phyloP scores from a whole-genome alignment of 2,113 vertebrate species.

The Psettodes erumei region DNA sequence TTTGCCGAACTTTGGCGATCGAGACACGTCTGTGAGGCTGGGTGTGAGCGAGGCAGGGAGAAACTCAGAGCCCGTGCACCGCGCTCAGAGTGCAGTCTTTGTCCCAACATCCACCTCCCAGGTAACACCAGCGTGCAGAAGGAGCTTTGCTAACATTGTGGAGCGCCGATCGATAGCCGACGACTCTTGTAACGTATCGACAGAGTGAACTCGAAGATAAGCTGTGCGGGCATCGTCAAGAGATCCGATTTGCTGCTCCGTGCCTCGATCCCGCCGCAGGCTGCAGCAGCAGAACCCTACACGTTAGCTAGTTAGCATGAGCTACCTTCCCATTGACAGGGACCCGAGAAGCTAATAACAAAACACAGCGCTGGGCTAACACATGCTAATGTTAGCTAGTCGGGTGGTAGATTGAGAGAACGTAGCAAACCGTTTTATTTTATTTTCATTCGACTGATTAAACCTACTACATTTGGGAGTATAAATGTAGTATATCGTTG shows the following conservation, averaged over 20 bases:
- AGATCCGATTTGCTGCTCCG: fast-evolving
- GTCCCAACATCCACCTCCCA: conserved; percentile 33
- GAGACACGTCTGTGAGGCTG: background rate
- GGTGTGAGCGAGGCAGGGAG: conserved; percentile 33
- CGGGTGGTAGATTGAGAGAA: background rate
- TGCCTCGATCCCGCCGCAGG: background rate
- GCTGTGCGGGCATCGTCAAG: background rate
- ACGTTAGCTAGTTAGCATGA: conserved; percentile 53
- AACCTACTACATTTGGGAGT: too few species aligned
- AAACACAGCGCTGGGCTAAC: conserved; percentile 9
- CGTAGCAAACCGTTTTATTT: background rate
- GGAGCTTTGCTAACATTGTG: conserved; percentile 32
- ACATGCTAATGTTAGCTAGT: background rate
- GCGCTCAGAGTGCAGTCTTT: conserved; percentile 42
- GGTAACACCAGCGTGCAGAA: conserved; percentile 33
- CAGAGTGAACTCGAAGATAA: fast-evolving
- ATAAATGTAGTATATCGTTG: background rate
- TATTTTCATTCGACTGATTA: background rate
- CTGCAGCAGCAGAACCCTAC: background rate
- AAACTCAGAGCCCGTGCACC: background rate
- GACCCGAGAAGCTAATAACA: conserved; percentile 7
- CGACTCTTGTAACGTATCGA: background rate
- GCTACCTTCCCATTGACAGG: conserved; percentile 13
- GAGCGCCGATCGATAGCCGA: conserved; percentile 6
- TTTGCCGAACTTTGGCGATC: background rate